A percentile compares a stretch with the other conserved stretches of the same genome.
Conservation (phyloP, 2,797 vertebrate species). For the Heterohyrax brucei region DNA sequence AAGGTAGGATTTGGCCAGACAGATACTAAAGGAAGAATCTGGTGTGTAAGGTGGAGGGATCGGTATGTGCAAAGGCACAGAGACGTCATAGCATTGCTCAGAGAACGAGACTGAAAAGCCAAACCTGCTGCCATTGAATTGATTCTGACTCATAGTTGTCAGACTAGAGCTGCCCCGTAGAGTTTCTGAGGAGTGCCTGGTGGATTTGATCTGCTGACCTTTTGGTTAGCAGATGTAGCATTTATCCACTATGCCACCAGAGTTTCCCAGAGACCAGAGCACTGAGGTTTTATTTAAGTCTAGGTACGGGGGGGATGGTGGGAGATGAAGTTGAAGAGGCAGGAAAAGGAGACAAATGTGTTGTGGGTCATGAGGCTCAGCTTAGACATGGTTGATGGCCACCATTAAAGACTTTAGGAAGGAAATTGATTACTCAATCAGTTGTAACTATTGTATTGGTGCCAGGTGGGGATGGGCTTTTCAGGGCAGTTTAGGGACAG, state of each 20-base stretch:
- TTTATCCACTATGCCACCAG: too few species aligned
- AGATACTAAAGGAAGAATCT: background rate
- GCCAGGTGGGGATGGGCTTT: background rate
- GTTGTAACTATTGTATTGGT: background rate
- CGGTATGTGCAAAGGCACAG: background rate
- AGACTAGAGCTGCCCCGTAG: too few species aligned
- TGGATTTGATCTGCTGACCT: too few species aligned
- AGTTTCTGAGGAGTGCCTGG: too few species aligned
- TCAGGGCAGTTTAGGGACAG: background rate
- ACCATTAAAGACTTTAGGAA: background rate
- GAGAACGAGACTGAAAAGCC: too few species aligned
- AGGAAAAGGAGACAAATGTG: background rate
- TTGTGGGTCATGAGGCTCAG: background rate
- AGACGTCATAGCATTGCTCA: background rate
- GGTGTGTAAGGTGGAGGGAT: background rate
- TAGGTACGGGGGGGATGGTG: background rate
- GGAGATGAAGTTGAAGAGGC: background rate
- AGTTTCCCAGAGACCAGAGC: too few species aligned
- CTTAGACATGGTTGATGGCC: background rate
- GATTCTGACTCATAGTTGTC: too few species aligned
- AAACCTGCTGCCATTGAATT: too few species aligned
- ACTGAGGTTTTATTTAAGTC: conserved; percentile 6
- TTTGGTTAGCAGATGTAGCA: too few species aligned
- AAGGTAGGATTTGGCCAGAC: background rate
- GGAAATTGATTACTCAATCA: background rate